Evolutionary conservation across 1,140 invertebrate species (phyloP).

Genomic region (Procambarus virginalis): DNA sequence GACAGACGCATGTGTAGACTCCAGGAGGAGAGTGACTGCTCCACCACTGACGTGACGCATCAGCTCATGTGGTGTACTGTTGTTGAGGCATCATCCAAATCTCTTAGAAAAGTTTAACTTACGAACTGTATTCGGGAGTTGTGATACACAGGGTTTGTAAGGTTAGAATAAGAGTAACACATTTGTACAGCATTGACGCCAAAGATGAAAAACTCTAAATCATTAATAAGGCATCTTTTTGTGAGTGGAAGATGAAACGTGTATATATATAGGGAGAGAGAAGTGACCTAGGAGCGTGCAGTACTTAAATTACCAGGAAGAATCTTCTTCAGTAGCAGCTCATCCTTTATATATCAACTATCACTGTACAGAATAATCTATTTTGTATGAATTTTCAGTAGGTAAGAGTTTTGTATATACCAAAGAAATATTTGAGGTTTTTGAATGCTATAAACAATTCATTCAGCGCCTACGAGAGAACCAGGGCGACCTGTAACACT

Average conservation of each 20-base stretch:
- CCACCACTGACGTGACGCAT: neutral
- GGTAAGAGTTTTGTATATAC: conserved; percentile 52
- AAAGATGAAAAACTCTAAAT: conserved; percentile 25
- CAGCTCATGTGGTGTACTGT: neutral
- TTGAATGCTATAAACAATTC: conserved; percentile 3
- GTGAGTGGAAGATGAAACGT: neutral
- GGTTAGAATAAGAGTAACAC: conserved; percentile 12
- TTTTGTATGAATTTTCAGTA: conserved; percentile 63
- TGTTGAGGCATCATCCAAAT: neutral
- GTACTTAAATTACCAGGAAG: neutral
- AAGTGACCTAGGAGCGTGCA: neutral
- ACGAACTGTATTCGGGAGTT: neutral
- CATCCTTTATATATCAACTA: conserved; percentile 55
- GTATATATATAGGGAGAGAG: neutral
- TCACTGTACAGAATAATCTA: conserved; percentile 59
- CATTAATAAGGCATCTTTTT: neutral
- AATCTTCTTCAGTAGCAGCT: neutral
- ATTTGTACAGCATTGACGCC: conserved; percentile 32
- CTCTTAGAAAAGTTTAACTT: neutral
- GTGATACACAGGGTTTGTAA: conserved; percentile 45
- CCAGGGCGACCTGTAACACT: neutral
- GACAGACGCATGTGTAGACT: neutral
- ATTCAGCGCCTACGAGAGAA: neutral
- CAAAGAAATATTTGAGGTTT: conserved; percentile 34
- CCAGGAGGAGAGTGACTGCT: neutral